phyloP scores from a whole-genome alignment of 2,797 vertebrate species.

The Oryzias sinensis region DNA sequence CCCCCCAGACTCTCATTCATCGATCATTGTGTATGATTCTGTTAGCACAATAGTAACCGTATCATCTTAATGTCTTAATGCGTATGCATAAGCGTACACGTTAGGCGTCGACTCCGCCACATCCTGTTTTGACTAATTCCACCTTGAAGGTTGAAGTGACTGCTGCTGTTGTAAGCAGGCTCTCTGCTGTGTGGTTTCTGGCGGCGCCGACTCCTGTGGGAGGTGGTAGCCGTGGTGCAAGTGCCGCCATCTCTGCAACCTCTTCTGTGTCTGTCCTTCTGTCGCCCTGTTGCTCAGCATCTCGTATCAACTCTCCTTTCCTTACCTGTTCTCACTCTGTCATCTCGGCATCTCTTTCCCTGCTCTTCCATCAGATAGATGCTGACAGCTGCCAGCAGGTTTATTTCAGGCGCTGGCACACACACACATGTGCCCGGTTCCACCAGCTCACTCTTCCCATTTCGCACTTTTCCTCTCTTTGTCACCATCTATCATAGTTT shows the following conservation, averaged over 20 bases:
- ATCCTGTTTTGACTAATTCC: constrained; percentile 46
- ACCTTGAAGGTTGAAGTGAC: constrained; percentile 41
- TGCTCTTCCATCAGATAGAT: constrained; percentile 57
- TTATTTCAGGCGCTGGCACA: constrained; percentile 63
- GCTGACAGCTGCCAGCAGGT: constrained; percentile 68
- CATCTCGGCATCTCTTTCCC: constrained; percentile 36
- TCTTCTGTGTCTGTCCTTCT: constrained; percentile 16
- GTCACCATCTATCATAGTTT: constrained; percentile 41
- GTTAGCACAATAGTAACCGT: constrained; percentile 6
- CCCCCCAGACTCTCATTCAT: constrained; percentile 1
- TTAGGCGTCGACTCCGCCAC: constrained; percentile 29
- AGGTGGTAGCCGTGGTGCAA: constrained; percentile 40
- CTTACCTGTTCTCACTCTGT: constrained; percentile 49
- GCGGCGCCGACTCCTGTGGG: constrained; percentile 35
- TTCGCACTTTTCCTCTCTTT: constrained; percentile 40
- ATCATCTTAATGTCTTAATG: constrained; percentile 46
- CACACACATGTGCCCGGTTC: constrained; percentile 9
- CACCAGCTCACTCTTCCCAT: constrained; percentile 18
- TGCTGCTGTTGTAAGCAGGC: background rate
- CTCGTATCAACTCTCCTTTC: constrained; percentile 26
- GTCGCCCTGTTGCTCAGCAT: constrained; percentile 26
- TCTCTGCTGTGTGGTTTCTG: constrained; percentile 21
- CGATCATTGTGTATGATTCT: constrained; percentile 7
- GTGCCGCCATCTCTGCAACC: constrained; percentile 35
- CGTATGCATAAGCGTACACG: constrained; percentile 50